Conservation (phyloP, 2,113 vertebrate genomes). For the Myotis yumanensis region DNA sequence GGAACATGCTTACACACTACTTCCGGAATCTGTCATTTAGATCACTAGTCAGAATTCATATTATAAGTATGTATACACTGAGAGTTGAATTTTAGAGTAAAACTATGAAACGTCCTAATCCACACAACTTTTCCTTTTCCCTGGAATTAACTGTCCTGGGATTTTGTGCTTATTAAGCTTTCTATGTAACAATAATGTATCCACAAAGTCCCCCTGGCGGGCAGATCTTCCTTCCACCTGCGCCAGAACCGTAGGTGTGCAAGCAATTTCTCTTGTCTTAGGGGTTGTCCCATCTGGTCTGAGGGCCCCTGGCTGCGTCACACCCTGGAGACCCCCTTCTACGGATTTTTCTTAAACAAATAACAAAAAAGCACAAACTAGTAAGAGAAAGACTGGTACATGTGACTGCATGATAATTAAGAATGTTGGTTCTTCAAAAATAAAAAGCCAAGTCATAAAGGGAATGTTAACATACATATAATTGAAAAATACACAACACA, state of each 20-base stretch:
- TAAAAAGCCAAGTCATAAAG: background rate
- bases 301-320: background rate
- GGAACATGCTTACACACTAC: fast-evolving
- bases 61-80: background rate
- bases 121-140: background rate
- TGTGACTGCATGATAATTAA: background rate
- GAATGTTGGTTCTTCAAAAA: background rate
- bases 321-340: background rate
- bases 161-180: background rate
- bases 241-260: background rate
- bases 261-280: background rate
- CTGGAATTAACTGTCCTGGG: background rate
- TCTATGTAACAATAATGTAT: background rate
- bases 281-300: background rate
- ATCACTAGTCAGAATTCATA: background rate
- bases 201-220: background rate
- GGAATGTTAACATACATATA: background rate
- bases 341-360: background rate
- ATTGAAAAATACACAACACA: background rate
- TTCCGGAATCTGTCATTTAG: background rate
- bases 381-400: background rate
- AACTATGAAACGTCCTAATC: background rate
- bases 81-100: background rate
- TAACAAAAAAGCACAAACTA: background rate
- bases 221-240: background rate